Base-by-base conservation (phyloP, 2,888 invertebrate genomes). In the Biston betularia region DNA sequence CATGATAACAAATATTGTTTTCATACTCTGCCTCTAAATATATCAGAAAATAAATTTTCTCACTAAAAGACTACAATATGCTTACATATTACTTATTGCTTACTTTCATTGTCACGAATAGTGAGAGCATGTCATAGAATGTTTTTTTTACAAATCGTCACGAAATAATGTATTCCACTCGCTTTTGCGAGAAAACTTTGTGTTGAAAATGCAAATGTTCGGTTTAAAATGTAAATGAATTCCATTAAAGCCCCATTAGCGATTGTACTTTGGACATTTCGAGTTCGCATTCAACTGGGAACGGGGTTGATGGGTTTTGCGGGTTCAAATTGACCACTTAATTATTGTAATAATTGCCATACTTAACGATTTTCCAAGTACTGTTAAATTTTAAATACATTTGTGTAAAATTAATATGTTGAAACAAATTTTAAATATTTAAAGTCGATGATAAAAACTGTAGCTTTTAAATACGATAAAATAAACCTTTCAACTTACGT, bases 151-250 rank as follows among this genome's bases (percentile, higher is more conserved):
- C 11, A 46, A 56, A 45, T 46, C 35, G 46, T 44, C 9, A 33
- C 44, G 33, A 55, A 46, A n/a, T 35, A 57, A 46, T 14, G 10
- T 3, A 11, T 6, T 7, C 11, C 1, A 63, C 46, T 46, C 33
- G 50, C 38, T 56, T 57, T 46, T 15, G 14, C 52, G 44, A 14
- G 35, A 61, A 44, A 45, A 45, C 44, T 64, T 59, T 59, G 48
- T 34, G 52, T 53, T 35, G 63, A 60, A 55, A 60, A 63, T 63
- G 58, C 56, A 67, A 72, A 68, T 72, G 48, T 61, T 42, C 58
- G 14, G 45, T 33, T 63, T 68, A 55, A 70, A 69, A 72, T 72
- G 72, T 60, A 68, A 69, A 72, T 71, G 40, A 58, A 61, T 61
- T 61, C 60, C 72, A 72, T 65, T 63, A 69, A 33, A 46, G 15